Percentiles rank a stretch among this genome's conserved stretches.
phyloP scores from a whole-genome alignment of 2,888 invertebrate genomes.

The Hemaris fuciformis region DNA sequence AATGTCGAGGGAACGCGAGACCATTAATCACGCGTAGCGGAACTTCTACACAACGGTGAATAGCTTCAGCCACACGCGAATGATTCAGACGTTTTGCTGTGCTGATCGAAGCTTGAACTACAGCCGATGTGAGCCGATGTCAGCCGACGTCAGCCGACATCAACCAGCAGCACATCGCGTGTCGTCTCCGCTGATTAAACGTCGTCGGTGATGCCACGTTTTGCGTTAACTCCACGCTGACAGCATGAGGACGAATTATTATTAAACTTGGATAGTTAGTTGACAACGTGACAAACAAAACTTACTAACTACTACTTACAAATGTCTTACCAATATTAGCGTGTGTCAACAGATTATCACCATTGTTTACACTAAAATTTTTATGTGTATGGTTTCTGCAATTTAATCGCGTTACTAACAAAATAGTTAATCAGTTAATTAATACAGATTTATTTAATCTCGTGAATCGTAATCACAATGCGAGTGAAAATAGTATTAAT shows the following conservation, averaged over 20 bases:
- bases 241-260: conserved; percentile 18
- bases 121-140: background rate
- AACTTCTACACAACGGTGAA: conserved; percentile 68
- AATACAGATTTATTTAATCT: no score
- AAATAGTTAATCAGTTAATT: no score
- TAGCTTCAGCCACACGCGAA: conserved; percentile 74
- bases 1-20: conserved; percentile 76
- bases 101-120: conserved; percentile 53
- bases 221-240: conserved; percentile 21
- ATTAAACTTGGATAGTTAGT: conserved; percentile 20
- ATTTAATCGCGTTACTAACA: no score
- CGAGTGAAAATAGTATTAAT: no score
- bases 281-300: conserved; percentile 16
- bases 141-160: conserved; percentile 7
- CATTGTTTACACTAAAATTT: no score
- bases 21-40: conserved; percentile 77
- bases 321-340: background rate
- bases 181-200: conserved; percentile 23
- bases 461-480: no score
- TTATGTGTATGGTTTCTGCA: no score
- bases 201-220: conserved; percentile 26
- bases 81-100: conserved; percentile 69
- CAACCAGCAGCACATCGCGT: conserved; percentile 3
- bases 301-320: no score
- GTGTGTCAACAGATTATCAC: background rate